A percentile compares a stretch with the other conserved stretches of the same genome.
Conservation (phyloP, 2,113 vertebrate species). For the Capra hircus region DNA sequence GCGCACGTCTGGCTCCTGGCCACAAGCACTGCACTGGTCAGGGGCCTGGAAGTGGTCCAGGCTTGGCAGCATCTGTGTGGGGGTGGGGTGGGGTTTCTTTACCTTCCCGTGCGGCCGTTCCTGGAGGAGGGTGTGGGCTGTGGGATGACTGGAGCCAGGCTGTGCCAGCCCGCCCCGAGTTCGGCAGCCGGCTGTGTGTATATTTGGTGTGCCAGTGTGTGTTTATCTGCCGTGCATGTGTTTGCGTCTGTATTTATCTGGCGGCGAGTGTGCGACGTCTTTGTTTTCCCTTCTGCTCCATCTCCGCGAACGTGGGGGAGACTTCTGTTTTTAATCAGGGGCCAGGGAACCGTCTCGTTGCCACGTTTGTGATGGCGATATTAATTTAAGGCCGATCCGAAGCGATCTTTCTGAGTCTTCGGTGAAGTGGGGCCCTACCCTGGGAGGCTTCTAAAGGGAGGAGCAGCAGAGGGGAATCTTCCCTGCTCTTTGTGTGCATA, state of each 20-base stretch:
- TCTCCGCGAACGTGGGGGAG: constrained; percentile 27
- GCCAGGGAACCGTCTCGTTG: constrained; percentile 7
- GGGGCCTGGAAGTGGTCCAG: background rate
- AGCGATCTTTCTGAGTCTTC: background rate
- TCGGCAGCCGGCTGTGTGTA: constrained; percentile 26
- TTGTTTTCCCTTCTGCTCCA: constrained; percentile 63
- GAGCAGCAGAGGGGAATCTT: background rate
- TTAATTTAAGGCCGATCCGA: background rate
- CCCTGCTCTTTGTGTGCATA: background rate
- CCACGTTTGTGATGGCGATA: background rate
- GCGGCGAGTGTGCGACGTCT: background rate
- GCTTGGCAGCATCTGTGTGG: background rate
- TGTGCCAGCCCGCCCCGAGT: background rate
- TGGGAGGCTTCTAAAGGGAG: background rate
- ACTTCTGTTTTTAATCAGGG: constrained; percentile 62
- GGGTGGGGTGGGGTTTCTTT: background rate
- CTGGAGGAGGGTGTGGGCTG: background rate
- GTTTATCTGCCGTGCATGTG: constrained; percentile 40
- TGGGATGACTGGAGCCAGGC: background rate
- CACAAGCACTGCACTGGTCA: rapidly evolving
- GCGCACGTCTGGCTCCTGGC: background rate
- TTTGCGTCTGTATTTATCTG: constrained; percentile 61
- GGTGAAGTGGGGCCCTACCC: background rate
- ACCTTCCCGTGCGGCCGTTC: background rate
- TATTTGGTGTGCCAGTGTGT: background rate